phyloP scores from a whole-genome alignment of 2,797 vertebrate genomes.

The Gephyroberyx darwinii region DNA sequence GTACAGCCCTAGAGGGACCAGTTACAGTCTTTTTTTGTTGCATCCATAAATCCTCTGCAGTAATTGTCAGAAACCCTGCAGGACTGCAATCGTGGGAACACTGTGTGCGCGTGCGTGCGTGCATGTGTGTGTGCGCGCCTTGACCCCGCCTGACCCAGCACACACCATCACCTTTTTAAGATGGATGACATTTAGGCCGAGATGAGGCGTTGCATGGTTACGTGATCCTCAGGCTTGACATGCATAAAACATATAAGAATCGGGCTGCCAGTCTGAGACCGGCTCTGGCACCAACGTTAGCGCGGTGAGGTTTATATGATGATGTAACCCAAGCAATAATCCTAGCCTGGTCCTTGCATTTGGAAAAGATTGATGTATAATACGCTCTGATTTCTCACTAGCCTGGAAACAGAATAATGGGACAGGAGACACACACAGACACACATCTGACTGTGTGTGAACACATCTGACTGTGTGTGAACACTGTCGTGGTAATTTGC shows the following conservation, averaged over 20 bases:
- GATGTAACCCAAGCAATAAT: not conserved
- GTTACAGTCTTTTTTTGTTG: not conserved
- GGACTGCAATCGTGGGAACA: not conserved
- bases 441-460: no score
- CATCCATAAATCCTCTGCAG: conserved; percentile 6
- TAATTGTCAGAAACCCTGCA: not conserved
- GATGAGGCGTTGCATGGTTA: conserved; percentile 11
- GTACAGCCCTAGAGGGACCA: not conserved
- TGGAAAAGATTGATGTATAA: not conserved
- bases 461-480: no score
- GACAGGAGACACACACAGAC: no score
- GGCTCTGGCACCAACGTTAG: not conserved
- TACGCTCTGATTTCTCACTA: no score
- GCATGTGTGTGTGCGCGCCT: not conserved
- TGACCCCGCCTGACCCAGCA: conserved; percentile 27
- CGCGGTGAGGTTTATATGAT: not conserved
- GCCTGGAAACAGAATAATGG: no score
- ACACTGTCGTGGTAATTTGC: no score
- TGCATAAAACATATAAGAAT: not conserved
- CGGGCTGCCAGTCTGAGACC: no score
- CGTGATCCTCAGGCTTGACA: not conserved
- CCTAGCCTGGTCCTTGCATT: not conserved
- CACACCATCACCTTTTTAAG: conserved; percentile 10
- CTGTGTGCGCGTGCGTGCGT: conserved; percentile 10
- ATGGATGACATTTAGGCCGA: conserved; percentile 7